phyloP scores from a whole-genome alignment of 1,140 invertebrate species.

The Bombus sibiricus region DNA sequence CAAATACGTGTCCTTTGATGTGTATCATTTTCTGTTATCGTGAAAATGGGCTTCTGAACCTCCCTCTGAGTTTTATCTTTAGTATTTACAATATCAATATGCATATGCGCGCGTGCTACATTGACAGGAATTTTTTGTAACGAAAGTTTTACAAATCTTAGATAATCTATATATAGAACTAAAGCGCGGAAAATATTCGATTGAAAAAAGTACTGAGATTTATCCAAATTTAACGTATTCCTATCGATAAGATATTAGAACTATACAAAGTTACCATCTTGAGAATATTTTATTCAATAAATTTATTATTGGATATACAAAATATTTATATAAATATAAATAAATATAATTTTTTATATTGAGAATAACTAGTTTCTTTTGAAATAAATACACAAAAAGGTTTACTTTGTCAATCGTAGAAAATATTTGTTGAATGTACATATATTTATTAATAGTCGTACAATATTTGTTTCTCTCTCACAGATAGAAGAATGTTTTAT shows the following conservation, averaged over 20 bases:
- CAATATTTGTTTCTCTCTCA: no score
- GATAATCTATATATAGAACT: not conserved
- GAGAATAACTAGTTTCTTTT: not conserved
- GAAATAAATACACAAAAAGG: not conserved
- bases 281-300: not conserved
- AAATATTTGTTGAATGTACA: not conserved
- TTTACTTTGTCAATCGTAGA: not conserved
- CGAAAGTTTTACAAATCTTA: not conserved
- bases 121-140: not conserved
- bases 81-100: not conserved
- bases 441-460: no score
- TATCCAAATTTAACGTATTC: not conserved
- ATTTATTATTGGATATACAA: no score
- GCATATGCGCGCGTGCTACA: no score
- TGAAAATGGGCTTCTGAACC: not conserved
- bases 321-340: no score
- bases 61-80: no score
- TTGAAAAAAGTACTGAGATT: not conserved
- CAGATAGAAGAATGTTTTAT: no score
- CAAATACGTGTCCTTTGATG: not conserved
- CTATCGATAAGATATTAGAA: not conserved
- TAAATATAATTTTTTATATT: no score
- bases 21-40: not conserved
- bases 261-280: not conserved
- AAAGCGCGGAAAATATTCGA: not conserved